phyloP scores from a whole-genome alignment of 2,113 vertebrate genomes.

The Azemiops feae region DNA sequence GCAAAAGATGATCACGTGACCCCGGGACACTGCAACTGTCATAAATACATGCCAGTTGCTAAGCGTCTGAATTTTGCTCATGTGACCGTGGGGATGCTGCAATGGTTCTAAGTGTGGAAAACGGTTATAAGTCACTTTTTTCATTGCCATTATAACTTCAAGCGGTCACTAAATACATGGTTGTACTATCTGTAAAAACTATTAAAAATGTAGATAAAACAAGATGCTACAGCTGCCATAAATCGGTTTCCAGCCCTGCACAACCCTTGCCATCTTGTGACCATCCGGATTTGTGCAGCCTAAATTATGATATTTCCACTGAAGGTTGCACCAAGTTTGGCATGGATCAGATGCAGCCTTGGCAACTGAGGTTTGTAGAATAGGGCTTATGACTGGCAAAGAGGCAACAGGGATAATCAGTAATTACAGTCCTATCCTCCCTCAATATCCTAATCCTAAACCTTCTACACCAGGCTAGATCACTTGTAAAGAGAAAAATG shows the following conservation, averaged over 20 bases:
- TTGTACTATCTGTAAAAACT: background rate
- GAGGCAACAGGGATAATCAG: background rate
- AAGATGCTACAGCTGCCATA: background rate
- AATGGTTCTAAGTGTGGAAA: no score
- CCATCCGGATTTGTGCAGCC: background rate
- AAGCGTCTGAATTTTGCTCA: no score
- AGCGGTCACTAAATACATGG: no score
- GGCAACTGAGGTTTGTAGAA: background rate
- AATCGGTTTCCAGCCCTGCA: background rate
- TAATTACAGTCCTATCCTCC: background rate
- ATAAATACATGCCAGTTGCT: no score
- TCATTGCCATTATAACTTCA: no score
- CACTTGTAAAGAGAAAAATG: background rate
- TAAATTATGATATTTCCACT: background rate
- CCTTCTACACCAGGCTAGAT: background rate
- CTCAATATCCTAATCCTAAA: background rate
- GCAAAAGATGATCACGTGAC: no score
- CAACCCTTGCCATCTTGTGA: background rate
- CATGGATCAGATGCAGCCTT: background rate
- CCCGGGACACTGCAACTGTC: no score
- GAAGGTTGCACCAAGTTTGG: background rate
- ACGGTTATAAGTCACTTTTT: no score
- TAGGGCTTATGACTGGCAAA: background rate
- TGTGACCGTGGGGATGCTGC: no score
- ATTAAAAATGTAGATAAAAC: background rate